Evolutionary conservation across 2,888 invertebrate genomes (phyloP).

Genomic region (Automeris io): DNA sequence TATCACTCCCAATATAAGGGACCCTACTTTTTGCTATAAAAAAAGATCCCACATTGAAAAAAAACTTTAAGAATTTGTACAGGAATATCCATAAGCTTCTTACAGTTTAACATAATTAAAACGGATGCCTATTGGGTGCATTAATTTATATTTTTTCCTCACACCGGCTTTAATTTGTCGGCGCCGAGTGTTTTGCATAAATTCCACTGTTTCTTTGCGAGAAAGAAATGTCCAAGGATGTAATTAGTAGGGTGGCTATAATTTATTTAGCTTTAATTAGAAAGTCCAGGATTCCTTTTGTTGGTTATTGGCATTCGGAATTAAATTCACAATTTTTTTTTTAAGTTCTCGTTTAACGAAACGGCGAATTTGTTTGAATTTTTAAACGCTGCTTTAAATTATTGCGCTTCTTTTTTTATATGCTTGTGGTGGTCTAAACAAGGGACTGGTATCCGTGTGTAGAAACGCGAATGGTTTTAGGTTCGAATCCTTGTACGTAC

Average conservation of each 20-base stretch:
- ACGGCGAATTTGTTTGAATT: no score
- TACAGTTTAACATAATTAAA: constrained; percentile 52
- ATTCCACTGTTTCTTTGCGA: constrained; percentile 51
- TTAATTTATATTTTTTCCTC: constrained; percentile 59
- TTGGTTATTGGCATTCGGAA: constrained; percentile 9
- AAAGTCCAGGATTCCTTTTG: constrained; percentile 37
- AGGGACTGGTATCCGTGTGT: no score
- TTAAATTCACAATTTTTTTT: no score
- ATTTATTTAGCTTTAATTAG: constrained; percentile 66
- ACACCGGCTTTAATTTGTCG: constrained; percentile 60
- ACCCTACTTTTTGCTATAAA: no score
- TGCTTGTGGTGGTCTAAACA: no score
- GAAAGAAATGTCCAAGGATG: constrained; percentile 44
- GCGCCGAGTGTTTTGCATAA: constrained; percentile 68
- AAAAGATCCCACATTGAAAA: no score
- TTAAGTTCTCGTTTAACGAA: no score
- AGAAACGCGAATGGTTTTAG: no score
- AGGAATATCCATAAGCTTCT: not conserved
- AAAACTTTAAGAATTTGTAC: not conserved
- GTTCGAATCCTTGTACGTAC: no score
- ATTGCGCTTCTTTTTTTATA: no score
- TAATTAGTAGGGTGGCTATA: constrained; percentile 61
- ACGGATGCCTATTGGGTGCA: constrained; percentile 64
- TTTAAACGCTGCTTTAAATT: no score
- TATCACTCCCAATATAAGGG: no score